Base-by-base conservation (phyloP, 2,113 vertebrate genomes). In the Engystomops pustulosus region DNA sequence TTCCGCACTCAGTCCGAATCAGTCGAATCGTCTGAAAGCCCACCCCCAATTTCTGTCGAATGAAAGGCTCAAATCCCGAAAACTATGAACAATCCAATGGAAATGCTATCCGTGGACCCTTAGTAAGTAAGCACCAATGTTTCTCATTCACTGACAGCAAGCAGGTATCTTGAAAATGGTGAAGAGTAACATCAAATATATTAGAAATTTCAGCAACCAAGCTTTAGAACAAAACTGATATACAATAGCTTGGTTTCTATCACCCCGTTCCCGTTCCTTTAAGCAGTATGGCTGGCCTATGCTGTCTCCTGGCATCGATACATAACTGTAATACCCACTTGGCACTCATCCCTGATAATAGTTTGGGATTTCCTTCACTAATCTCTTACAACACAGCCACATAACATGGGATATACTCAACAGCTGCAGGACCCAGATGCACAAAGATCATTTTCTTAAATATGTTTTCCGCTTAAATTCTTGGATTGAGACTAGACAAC, bases 351-450 rank as follows among this genome's bases (percentile, higher is more conserved):
- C 83, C 76, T 58, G 47, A 70, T 78, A 77, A 85, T 85, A 55
- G 83, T 79, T 77, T 78, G 62, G 75, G 83, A 85, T 85, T 85
- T 85, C 83, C 83, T 70, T 79, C 25, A 44, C 75, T 85, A 85
- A 85, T 85, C 83, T 85, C 83, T 85, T 79, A 85, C 83, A 49
- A 79, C 75, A 55, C 67, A 79, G 83, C 55, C 82, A 53, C 71
- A 84, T 84, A 77, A 84, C 83, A 79, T 41, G 75, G 75, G 47
- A 78, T 85, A 85, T 51, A 44, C 75, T 85, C 34, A 47, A 79
- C 83, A 85, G 83, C 83, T 85, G 83, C 83, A 70, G 6, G 27
- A 25, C 83, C 72, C 83, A 79, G 83, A 85, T 85, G 83, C n/a
- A 27, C 20, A 69, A 79, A 44, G 74, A 79, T 55, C 25, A 41